A percentile compares a stretch with the other conserved stretches of the same genome.
These are phyloP conservation scores for Adrianichthys oophorus DNA, from an alignment of 2,797 vertebrate species.

Conservation along the genomic window DNA sequence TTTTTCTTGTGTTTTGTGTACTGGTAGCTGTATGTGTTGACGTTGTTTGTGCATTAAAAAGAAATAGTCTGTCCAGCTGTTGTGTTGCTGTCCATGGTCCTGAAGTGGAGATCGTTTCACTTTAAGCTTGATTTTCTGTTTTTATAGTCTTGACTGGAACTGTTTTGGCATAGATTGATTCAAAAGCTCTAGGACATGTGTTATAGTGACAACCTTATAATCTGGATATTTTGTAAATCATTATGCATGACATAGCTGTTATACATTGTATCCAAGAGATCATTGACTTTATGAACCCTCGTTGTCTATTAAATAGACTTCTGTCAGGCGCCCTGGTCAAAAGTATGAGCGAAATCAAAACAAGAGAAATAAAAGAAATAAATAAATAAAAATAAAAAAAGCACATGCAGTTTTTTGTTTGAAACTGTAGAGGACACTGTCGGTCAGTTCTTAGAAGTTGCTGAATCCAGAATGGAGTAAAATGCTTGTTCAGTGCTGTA, in stretches of 20 bases:
- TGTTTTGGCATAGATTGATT: too few relatives aligned
- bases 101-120: conserved; percentile 45
- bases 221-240: not conserved
- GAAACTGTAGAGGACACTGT: conserved; percentile 75
- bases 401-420: conserved; percentile 10
- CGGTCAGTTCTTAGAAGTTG: conserved; percentile 29
- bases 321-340: not conserved
- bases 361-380: not conserved
- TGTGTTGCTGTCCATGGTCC: conserved; percentile 75
- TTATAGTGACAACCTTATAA: not conserved
- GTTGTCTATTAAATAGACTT: not conserved
- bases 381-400: not conserved
- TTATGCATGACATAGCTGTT: not conserved
- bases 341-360: not conserved
- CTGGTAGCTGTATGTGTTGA: not conserved
- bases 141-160: not conserved
- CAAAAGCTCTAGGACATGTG: too few relatives aligned
- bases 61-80: not conserved
- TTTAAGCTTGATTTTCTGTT: not conserved
- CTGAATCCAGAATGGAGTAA: not conserved
- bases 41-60: not conserved
- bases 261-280: not conserved
- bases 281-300: too few relatives aligned
- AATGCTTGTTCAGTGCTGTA: not conserved
- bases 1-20: not conserved